A percentile compares a stretch with the other conserved stretches of the same genome.
phyloP scores from a whole-genome alignment of 2,888 invertebrate species.

The Dione juno region DNA sequence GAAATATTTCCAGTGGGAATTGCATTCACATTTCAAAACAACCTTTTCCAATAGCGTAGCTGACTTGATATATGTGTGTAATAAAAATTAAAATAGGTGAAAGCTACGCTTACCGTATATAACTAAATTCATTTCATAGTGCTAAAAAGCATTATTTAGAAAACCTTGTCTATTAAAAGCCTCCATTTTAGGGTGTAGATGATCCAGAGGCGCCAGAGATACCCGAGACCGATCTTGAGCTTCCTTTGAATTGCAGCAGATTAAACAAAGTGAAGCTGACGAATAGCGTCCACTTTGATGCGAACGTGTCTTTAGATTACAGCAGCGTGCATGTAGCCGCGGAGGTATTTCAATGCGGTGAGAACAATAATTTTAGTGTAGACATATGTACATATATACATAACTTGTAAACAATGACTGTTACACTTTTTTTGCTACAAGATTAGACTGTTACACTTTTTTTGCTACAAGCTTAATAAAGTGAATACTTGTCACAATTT shows the following conservation, averaged over 20 bases:
- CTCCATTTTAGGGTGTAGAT: conserved; percentile 59
- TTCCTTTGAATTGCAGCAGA: conserved; percentile 60
- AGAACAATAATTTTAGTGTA: conserved; percentile 38
- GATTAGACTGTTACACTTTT: no score
- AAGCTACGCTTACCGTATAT: not conserved
- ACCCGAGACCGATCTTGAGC: conserved; percentile 53
- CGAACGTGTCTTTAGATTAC: conserved; percentile 64
- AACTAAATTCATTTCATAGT: not conserved
- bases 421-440: not conserved
- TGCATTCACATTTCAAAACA: not conserved
- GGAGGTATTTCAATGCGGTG: conserved; percentile 75
- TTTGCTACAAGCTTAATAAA: no score
- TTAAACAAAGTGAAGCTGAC: conserved; percentile 58
- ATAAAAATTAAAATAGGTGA: not conserved
- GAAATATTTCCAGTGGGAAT: not conserved
- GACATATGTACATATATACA: not conserved
- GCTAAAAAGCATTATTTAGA: not conserved
- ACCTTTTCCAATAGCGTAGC: not conserved
- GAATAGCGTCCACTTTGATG: conserved; percentile 65
- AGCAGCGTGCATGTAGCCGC: conserved; percentile 68
- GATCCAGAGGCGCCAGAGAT: conserved; percentile 55
- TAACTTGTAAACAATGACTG: not conserved
- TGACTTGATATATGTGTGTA: not conserved
- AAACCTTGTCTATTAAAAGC: not conserved
- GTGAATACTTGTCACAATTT: no score